Conservation (phyloP, 2,888 invertebrate species). For the Pheosia tremula region DNA sequence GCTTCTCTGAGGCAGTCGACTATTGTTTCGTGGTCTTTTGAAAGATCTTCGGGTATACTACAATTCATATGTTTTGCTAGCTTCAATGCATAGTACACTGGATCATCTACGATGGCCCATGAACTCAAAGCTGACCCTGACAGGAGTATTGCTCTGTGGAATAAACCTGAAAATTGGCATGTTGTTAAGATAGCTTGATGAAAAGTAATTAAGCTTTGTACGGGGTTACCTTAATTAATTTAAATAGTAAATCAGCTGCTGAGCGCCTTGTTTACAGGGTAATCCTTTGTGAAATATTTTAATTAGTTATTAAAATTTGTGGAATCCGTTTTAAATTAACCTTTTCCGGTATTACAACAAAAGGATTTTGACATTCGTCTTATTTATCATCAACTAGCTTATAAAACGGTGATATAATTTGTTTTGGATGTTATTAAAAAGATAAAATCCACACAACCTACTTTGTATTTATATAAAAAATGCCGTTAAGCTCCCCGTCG, state of each 20-base stretch:
- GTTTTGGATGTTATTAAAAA: too few relatives aligned
- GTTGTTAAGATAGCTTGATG: conserved; percentile 11
- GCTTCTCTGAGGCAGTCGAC: conserved; percentile 93
- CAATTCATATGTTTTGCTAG: conserved; percentile 93
- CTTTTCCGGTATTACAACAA: background rate
- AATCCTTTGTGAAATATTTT: background rate
- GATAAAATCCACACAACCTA: too few relatives aligned
- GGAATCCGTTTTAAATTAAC: background rate
- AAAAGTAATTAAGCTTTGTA: background rate
- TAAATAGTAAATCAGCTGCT: conserved; percentile 5
- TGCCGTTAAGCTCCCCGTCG: too few relatives aligned
- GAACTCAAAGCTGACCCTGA: conserved; percentile 95
- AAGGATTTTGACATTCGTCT: background rate
- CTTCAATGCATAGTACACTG: conserved; percentile 91
- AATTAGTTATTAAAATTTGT: background rate
- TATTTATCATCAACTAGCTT: too few relatives aligned
- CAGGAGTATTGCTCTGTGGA: conserved; percentile 93
- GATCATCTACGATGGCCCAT: conserved; percentile 96
- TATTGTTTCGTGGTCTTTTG: conserved; percentile 92
- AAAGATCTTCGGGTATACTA: conserved; percentile 91
- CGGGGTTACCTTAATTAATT: conserved; percentile 1
- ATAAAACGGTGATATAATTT: too few relatives aligned
- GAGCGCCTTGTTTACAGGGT: background rate
- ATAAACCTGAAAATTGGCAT: conserved; percentile 86
- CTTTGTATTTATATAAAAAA: too few relatives aligned